Evolutionary conservation across 1,140 invertebrate species (phyloP).

Genomic region (Procambarus clarkii): DNA sequence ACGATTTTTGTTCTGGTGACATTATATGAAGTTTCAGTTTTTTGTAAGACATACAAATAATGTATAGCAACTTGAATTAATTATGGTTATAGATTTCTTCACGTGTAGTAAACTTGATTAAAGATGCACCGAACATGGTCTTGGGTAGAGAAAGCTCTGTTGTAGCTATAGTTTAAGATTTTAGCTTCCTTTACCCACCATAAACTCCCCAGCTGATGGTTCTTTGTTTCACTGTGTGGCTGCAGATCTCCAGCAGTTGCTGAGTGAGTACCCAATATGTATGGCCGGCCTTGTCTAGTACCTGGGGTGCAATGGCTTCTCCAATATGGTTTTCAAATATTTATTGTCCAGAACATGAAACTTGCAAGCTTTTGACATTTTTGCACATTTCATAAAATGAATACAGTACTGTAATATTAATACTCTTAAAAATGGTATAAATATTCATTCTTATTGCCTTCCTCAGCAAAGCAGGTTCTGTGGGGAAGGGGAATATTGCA

Average conservation of each 20-base stretch:
- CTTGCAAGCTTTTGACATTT: too few relatives aligned
- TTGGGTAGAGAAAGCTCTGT: not conserved
- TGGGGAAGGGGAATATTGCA: too few relatives aligned
- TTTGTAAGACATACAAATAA: not conserved
- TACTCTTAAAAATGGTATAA: too few relatives aligned
- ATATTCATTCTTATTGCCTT: too few relatives aligned
- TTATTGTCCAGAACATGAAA: not conserved
- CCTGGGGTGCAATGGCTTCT: not conserved
- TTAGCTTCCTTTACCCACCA: not conserved
- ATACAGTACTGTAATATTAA: too few relatives aligned
- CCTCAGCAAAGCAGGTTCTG: too few relatives aligned
- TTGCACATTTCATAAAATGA: too few relatives aligned
- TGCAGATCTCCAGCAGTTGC: constrained; percentile 31
- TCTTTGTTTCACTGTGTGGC: constrained; percentile 17
- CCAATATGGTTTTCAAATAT: not conserved
- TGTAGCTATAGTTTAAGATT: not conserved
- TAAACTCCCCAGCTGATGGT: not conserved
- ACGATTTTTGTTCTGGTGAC: not conserved
- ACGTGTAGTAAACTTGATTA: not conserved
- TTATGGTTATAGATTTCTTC: not conserved
- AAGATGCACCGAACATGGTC: not conserved
- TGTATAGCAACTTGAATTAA: too few relatives aligned
- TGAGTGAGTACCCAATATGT: constrained; percentile 19
- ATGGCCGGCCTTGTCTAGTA: not conserved
- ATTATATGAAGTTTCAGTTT: not conserved